Evolutionary conservation across 1,140 invertebrate species (phyloP).

Genomic region (Diplogasteroides magnus): DNA sequence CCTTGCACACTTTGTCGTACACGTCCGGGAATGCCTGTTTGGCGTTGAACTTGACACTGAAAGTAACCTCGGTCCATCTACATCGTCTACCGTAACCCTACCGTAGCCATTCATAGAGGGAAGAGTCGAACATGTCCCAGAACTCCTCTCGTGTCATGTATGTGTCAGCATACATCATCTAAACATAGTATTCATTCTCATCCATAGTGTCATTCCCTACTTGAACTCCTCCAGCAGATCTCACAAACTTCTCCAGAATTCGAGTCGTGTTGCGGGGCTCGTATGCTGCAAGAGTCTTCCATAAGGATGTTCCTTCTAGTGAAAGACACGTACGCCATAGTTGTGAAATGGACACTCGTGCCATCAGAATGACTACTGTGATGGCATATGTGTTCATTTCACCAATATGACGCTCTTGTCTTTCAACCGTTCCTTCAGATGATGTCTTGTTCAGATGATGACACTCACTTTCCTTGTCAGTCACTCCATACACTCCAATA

Average conservation of each 20-base stretch:
- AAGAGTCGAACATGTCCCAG: conserved; percentile 75
- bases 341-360: too few relatives aligned
- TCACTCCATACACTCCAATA: conserved; percentile 71
- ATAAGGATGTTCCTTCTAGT: too few relatives aligned
- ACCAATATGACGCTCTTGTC: too few relatives aligned
- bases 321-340: too few relatives aligned
- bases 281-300: conserved; percentile 57
- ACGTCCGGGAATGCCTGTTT: conserved; percentile 73
- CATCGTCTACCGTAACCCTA: neutral
- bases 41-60: conserved; percentile 63
- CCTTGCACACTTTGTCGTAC: conserved; percentile 73
- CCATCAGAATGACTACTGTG: too few relatives aligned
- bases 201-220: conserved; percentile 55
- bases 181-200: conserved; percentile 59
- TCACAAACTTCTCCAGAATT: conserved; percentile 69
- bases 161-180: conserved; percentile 80
- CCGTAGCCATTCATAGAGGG: conserved; percentile 68
- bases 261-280: conserved; percentile 67
- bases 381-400: too few relatives aligned
- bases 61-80: neutral
- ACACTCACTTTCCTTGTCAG: neutral
- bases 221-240: conserved; percentile 62
- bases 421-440: neutral
- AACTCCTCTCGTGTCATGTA: conserved; percentile 73
- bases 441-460: too few relatives aligned